A percentile compares a stretch with the other conserved stretches of the same genome.
These are phyloP conservation scores for Cancer borealis DNA, from an alignment of 2,888 invertebrate species.

Conservation along the genomic window DNA sequence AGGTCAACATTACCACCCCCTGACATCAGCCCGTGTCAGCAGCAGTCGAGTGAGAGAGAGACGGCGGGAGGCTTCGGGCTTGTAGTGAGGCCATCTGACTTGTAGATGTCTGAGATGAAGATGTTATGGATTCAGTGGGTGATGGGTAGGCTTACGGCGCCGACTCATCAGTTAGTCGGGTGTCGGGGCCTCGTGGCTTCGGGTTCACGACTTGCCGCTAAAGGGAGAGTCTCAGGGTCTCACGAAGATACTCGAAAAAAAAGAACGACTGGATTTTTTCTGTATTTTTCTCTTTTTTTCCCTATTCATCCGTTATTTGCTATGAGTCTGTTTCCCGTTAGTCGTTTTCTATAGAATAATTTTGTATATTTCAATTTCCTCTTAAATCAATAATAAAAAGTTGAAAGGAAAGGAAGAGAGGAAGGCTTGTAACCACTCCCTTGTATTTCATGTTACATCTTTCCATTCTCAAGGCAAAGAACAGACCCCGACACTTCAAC, in stretches of 20 bases:
- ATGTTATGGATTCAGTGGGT: constrained; percentile 66
- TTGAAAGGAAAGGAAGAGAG: neutral
- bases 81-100: constrained; percentile 69
- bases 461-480: neutral
- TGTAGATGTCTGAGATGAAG: constrained; percentile 68
- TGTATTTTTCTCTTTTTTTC: neutral
- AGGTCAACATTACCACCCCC: constrained; percentile 38
- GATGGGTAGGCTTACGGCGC: constrained; percentile 59
- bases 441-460: neutral
- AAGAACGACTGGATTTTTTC: neutral
- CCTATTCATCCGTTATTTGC: neutral
- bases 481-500: neutral
- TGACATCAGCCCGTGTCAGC: constrained; percentile 21
- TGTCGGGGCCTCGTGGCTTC: constrained; percentile 11
- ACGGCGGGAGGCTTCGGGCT: constrained; percentile 35
- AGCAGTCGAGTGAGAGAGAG: constrained; percentile 34
- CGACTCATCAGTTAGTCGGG: constrained; percentile 23
- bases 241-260: neutral
- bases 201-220: constrained; percentile 22
- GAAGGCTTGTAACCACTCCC: neutral
- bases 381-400: neutral
- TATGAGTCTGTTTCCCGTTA: neutral
- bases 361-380: neutral
- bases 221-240: neutral
- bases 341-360: neutral